Evolutionary conservation across 2,888 invertebrate species (phyloP).

Genomic region (Lepidochitona cinerea): DNA sequence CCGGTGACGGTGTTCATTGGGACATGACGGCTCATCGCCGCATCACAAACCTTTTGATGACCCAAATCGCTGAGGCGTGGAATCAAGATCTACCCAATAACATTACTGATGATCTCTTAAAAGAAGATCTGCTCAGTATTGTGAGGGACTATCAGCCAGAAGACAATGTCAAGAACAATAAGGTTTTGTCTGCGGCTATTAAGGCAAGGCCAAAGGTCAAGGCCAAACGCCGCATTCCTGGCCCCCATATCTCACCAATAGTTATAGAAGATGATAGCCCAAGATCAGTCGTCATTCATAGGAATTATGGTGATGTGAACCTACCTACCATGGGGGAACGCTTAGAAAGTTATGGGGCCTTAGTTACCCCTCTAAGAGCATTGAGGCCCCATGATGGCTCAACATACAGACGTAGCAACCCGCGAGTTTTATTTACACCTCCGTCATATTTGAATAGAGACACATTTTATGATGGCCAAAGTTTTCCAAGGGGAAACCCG

Average conservation of each 20-base stretch:
- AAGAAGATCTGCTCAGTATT: not conserved
- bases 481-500: no score
- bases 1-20: slow-evolving; percentile 74
- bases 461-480: no score
- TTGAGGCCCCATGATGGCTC: not conserved
- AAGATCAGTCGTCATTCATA: not conserved
- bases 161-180: not conserved
- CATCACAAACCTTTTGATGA: slow-evolving; percentile 72
- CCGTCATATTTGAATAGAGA: no score
- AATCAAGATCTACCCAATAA: slow-evolving; percentile 10
- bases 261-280: not conserved
- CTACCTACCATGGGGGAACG: not conserved
- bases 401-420: no score
- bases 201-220: not conserved
- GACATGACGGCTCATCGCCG: slow-evolving; percentile 70
- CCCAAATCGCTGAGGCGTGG: slow-evolving; percentile 79
- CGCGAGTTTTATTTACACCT: no score
- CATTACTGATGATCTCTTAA: not conserved
- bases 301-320: not conserved
- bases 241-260: not conserved
- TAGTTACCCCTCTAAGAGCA: not conserved
- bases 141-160: not conserved
- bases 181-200: not conserved
- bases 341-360: not conserved
- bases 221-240: not conserved